Evolutionary conservation across 1,140 invertebrate genomes (phyloP).

Genomic region (Aradophagus sp.): DNA sequence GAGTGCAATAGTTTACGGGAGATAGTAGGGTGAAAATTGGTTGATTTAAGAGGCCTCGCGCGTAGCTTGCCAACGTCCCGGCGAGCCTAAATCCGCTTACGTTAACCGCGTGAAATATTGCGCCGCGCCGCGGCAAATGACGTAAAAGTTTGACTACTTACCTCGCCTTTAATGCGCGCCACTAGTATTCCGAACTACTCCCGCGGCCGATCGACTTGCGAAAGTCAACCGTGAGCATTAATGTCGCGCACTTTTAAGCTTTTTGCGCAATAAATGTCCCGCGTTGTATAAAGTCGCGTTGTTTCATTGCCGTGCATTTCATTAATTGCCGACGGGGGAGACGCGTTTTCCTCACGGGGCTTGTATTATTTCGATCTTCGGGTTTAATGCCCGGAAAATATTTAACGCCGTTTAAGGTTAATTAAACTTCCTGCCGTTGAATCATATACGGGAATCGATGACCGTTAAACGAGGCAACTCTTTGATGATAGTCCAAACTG

Average conservation of each 20-base stretch:
- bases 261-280: constrained; percentile 47
- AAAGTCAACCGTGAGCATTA: constrained; percentile 51
- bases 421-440: too few species aligned
- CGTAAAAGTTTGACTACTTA: constrained; percentile 58
- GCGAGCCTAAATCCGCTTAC: constrained; percentile 52
- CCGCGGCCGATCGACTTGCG: constrained; percentile 43
- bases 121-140: constrained; percentile 35
- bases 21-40: constrained; percentile 52
- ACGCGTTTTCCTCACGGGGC: not conserved
- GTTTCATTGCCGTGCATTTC: constrained; percentile 41
- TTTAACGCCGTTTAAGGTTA: too few species aligned
- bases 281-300: constrained; percentile 39
- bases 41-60: constrained; percentile 48
- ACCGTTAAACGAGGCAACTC: too few species aligned
- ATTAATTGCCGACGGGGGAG: constrained; percentile 21
- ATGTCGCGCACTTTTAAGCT: constrained; percentile 50
- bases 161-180: constrained; percentile 43
- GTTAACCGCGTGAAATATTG: constrained; percentile 56
- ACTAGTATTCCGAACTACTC: constrained; percentile 42
- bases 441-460: too few species aligned
- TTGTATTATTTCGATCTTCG: not conserved
- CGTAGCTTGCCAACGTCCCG: constrained; percentile 17
- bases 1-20: constrained; percentile 36
- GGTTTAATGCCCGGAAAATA: too few species aligned
- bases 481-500: too few species aligned